Evolutionary conservation across 1,140 invertebrate genomes (phyloP), one percentile per base, ranked within the genome.

Genomic region (Paracyclopina nana): DNA sequence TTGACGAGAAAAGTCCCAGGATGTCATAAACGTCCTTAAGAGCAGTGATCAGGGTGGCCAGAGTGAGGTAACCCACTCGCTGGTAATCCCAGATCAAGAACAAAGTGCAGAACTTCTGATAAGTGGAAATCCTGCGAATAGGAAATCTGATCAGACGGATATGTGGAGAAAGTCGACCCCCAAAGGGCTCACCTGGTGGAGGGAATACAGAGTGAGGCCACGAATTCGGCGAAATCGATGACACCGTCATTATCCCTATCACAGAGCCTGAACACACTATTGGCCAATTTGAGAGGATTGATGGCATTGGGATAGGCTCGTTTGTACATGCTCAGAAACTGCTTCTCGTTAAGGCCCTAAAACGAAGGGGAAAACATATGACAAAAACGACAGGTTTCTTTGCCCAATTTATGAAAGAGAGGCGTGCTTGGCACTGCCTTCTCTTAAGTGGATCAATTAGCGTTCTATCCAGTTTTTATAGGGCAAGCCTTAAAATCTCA

Each of bases 311-410:
- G 34, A 38, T 4, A 38, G 34, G 34, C 34, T 38, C 34, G 34
- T 38, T 38, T n/a, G 34, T 38, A 38, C n/a, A 38, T n/a, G n/a
- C 20, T 38, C n/a, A 38, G 20, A 38, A 38, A 38, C 20, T 38
- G 34, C 34, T 38, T 38, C n/a, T n/a, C n/a, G n/a, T n/a, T n/a
- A n/a, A n/a, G n/a, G n/a, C n/a, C n/a, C n/a, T n/a, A n/a, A n/a
- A n/a, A n/a, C n/a, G n/a, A n/a, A n/a, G n/a, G n/a, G n/a, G n/a
- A n/a, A n/a, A n/a, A n/a, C n/a, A n/a, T n/a, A n/a, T n/a, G n/a
- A n/a, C n/a, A n/a, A n/a, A n/a, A n/a, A n/a, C n/a, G n/a, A n/a
- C n/a, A n/a, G n/a, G n/a, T n/a, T n/a, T n/a, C n/a, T n/a, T n/a
- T n/a, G n/a, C n/a, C n/a, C n/a, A n/a, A n/a, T n/a, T n/a, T n/a